Evolutionary conservation across 2,888 invertebrate genomes (phyloP), one percentile per base, ranked within the genome.

Genomic region (Trichogramma evanescens): DNA sequence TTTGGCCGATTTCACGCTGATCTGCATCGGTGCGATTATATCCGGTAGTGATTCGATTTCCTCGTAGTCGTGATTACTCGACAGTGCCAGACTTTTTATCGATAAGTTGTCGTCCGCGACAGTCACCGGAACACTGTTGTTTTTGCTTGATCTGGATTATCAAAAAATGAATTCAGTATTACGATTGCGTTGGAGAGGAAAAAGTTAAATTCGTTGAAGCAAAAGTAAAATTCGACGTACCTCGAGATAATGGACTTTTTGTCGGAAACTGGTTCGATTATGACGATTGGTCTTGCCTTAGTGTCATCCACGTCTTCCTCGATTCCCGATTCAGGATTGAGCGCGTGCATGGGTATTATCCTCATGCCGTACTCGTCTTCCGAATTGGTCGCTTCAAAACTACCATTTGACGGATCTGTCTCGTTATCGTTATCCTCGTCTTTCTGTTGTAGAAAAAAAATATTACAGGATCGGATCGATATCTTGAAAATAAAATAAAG

Each of bases 1-100:
- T 84, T 77, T 86, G 85, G 60, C 71, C 74, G 63, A 74, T 77
- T 45, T 69, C 63, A 3, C 65, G 62, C 4, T 68, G 66, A 26
- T 26, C 26, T 26, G 26, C 26, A 26, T 26, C 26, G 26, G 26
- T 5, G 66, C 57, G 8, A 67, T 58, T 6, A 71, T 67, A 10
- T 76, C 77, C 2, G 77, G 74, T 41, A 77, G 63, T 0, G 77
- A 76, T 51, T 77, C 77, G 49, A 78, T 77, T 26, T 78, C 78
- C 58, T 78, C 78, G 66, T 78, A 77, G 46, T 78, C 78, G 6
- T 76, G 66, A 64, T 76, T 77, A 58, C 74, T 75, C 1, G 78
- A 77, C 59, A 78, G 70, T 26, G 77, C 74, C 50, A 78, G 60
- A 9, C 77, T 71, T 56, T 75, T 77, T 4, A 74, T 65, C 0